Base-by-base conservation (phyloP, 2,888 invertebrate species). In the Drosophila anceps region DNA sequence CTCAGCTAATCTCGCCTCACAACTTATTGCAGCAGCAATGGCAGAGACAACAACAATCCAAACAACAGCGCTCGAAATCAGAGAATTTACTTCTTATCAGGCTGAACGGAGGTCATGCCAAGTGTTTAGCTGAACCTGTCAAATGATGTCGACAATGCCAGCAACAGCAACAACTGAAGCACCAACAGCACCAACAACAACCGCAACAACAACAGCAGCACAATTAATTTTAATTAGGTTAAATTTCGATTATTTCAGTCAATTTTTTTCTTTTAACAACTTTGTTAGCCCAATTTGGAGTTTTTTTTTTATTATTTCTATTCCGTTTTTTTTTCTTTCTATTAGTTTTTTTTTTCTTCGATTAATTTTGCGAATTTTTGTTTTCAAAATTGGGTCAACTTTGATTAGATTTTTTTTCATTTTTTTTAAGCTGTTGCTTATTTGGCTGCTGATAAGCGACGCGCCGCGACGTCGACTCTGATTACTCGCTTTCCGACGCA, bases 221-320 rank as follows among this genome's bases (percentile, higher is more conserved):
- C 72, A 70, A 84, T 78, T 76, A 60, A 67, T 63, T 74, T 74
- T 68, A 82, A 80, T 81, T 76, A 70, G 64, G 58, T 69, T 73
- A 71, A 61, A 62, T 59, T 71, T 69, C 12, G 41, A 48, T 57
- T 39, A 27, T 20, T 61, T 39, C 27, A 41, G 24, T 51, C 65
- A 29, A 58, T 73, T 37, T 50, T 41, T 50, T 41, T 55, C 59
- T n/a, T 54, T 61, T 41, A 37, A 61, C 44, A 41, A 53, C 61
- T 33, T 53, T 37, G 31, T 37, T 24, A 15, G 31, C 18, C 31
- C 1, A 50, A 24, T 37, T 53, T 13, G 10, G 2, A 53, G 2
- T 20, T 27, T 65, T 51, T 53, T 20, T 20, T 54, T 12, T 9
- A 10, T 15, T n/a, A n/a, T n/a, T n/a, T 20, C 24, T 33, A 27